Evolutionary conservation across 2,888 invertebrate genomes (phyloP).

Genomic region (Eilema sororculum): DNA sequence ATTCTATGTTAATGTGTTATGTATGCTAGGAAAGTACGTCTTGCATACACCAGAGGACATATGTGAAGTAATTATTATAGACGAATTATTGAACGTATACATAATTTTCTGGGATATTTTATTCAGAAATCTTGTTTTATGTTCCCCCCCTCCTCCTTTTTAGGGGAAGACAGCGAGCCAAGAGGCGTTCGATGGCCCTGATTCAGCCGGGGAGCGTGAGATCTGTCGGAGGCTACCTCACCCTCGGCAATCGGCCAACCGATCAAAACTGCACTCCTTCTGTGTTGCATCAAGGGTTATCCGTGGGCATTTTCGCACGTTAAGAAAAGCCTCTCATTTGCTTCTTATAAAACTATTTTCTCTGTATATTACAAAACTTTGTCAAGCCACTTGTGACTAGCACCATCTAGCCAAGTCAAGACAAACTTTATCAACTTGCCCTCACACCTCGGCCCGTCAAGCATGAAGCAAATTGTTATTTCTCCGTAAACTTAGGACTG

Average conservation of each 20-base stretch:
- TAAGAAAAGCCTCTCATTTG: background rate
- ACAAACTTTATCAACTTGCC: background rate
- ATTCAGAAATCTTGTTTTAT: background rate
- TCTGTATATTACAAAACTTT: background rate
- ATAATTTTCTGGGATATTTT: background rate
- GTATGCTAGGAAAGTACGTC: background rate
- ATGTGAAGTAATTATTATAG: background rate
- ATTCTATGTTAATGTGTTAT: conserved; percentile 31
- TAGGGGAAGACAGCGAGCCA: too few species aligned
- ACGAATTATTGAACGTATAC: background rate
- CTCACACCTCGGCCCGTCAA: background rate
- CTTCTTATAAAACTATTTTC: background rate
- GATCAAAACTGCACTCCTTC: too few species aligned
- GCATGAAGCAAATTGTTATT: background rate
- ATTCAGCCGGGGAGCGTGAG: too few species aligned
- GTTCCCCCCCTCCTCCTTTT: too few species aligned
- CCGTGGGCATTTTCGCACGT: too few species aligned
- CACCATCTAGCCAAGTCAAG: background rate
- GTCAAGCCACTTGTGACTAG: background rate
- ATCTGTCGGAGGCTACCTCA: too few species aligned
- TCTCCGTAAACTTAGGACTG: background rate
- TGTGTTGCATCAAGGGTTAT: too few species aligned
- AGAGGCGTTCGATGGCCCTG: too few species aligned
- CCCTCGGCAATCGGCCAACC: too few species aligned
- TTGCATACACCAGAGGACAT: background rate